Evolutionary conservation across 2,113 vertebrate species (phyloP), one percentile per base, ranked within the genome.

Genomic region (Chrysemys picta): DNA sequence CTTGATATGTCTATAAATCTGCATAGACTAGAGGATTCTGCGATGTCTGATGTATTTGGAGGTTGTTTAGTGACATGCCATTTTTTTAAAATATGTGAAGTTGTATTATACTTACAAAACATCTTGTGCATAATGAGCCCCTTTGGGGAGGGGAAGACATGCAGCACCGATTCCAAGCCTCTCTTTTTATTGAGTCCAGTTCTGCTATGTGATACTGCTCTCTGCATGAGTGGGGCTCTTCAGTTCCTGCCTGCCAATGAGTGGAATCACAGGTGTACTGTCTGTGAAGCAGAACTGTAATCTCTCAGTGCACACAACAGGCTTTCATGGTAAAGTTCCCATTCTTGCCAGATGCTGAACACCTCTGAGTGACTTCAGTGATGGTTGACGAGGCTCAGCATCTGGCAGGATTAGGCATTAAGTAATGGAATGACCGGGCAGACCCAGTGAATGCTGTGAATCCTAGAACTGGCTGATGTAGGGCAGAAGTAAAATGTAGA

Each of bases 211-310:
- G 14, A 57, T 8, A 0, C 11, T 1, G 14, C 54, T 10, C 13
- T 17, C 11, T 9, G 29, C 11, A 45, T 21, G 76, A 80, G 24
- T 0, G 3, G 9, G 49, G 22, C 5, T 52, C 54, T 9, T 47
- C 85, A 0, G 0, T 0, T 5, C 45, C 75, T 49, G 1, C 0
- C 76, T 35, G 24, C 10, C 5, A 10, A 59, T 17, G 31, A 0
- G 0, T 14, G 17, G 50, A 35, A 19, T 35, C 1, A 0, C 29
- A 8, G 76, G 31, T 59, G 22, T 22, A 2, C 0, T 0, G 25
- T 35, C 9, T 27, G 16, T 4, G 4, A 72, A 72, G 65, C 65
- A 72, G n/a, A 72, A 38, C 65, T 72, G 35, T 35, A 69, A n/a
- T 9, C 62, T 69, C 62, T 9, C 62, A n/a, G 72, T 25, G 22